Evolutionary conservation across 2,797 vertebrate genomes (phyloP), one percentile per base, ranked within the genome.

Genomic region (Emydoidea blandingii): DNA sequence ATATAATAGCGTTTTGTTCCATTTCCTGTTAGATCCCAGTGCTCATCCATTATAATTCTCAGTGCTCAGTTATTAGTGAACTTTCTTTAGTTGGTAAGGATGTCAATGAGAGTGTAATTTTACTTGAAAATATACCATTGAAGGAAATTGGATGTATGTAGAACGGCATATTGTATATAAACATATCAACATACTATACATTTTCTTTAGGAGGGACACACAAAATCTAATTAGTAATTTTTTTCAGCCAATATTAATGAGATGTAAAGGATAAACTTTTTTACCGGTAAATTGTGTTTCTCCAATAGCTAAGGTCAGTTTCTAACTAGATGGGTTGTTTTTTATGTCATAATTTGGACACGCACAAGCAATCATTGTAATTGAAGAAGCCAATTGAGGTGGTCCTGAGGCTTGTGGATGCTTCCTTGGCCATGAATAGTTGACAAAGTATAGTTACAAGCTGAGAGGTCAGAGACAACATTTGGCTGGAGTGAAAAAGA

Each of bases 1-100:
- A 94, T 47, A 93, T 41, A 89, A 0, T 8, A 79, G 87, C 89
- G 0, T 0, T 85, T 94, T 94, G 62, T 92, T 93, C 85, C 72
- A 85, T 96, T 96, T 95, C 72, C 90, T 96, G 89, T 52, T 52
- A 94, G 50, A 59, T 90, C 65, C 50, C 1, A 37, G 9, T 1
- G 50, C 6, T 93, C 57, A 86, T 41, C 76, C 76, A 52, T 89
- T 94, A 95, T 56, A 84, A 86, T 79, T 85, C 87, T 92, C 76
- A 57, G 47, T 56, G 68, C 21, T 72, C 65, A 41, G n/a, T 72
- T 72, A 72, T 41, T 23, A 41, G 19, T 72, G 68, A 72, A 50
- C 72, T 83, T 96, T 92, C 27, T 96, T 47, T 41, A 83, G 15
- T 18, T 81, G 89, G 16, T 50, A 87, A 5, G 27, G 76, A 72